Base-by-base conservation (phyloP, 2,113 vertebrate genomes). In the Gambusia affinis region DNA sequence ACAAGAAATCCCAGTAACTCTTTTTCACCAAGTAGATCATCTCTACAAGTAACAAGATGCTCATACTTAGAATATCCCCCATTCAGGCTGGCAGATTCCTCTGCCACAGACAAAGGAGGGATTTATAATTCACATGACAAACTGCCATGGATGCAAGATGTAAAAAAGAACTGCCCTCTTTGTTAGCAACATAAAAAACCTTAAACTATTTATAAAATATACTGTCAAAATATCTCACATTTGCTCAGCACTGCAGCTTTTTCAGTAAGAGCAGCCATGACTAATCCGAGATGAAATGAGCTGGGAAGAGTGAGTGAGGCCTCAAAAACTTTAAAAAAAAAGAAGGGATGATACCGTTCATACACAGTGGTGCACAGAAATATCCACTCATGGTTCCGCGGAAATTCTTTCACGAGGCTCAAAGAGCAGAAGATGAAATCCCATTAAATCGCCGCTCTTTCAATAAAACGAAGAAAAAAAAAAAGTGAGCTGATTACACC, bases 231-330 rank as follows among this genome's bases (percentile, higher is more conserved):
- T 51, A 63, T 33, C 19, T 64, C 14, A 73, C 70, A 64, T 64
- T 78, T 70, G 54, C 30, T 66, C 39, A 61, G 61, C 72, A 37
- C 88, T 71, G 71, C 78, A 78, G 31, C 62, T 82, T 63, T 80
- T 80, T 78, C 64, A 78, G 82, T 70, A 79, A 79, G 64, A 82
- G 42, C 64, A 72, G 60, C 76, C 73, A 67, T 77, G 82, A 86
- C 80, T 83, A 78, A 87, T 86, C 62, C 44, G 71, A 81, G 75
- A 75, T 81, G 28, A 83, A 87, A 87, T 83, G 79, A 82, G 76
- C 77, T 81, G 70, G 70, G 73, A 78, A 80, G 54, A 72, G 60
- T 84, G 66, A 47, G 79, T 14, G 1, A 68, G 60, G 57, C 74
- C 70, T 64, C 19, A 66, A 57, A 73, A 68, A 69, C 62, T 80